Evolutionary conservation across 53 echinoderm and acorn worm genomes (phyloP), one percentile per base, ranked within the genome.

Genomic region (Zoroaster sp.): DNA sequence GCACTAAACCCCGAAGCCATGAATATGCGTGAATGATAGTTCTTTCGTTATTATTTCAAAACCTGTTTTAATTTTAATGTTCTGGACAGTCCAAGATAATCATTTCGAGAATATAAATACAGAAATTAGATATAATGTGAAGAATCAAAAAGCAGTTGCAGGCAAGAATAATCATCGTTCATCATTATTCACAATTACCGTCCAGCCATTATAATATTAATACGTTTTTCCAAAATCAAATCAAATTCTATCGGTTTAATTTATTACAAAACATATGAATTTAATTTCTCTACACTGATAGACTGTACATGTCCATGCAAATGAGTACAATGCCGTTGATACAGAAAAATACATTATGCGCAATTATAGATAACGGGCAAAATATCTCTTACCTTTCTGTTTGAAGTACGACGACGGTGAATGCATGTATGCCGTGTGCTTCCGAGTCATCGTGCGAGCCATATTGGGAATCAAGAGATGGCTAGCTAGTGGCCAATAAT

Each of bases 381-480:
- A 2, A 2, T 15, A 1, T 5, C 74, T 40, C 23, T 74, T 67
- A 82, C 82, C 68, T 82, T 82, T 82, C 68, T 82, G 82, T 67
- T 44, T 66, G 68, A 82, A 35, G 54, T 82, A 82, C 5, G 82
- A 82, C 39, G 82, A 82, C 2, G 82, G 82, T 11, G 82, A 82
- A 32, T 45, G 66, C 41, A 66, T 33, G 4, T 46, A 46, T 0
- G 45, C 40, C 30, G 82, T 67, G 42, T 82, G 82, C 30, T 82
- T 82, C 31, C 82, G 23, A 31, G 82, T 28, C 68, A 82, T 43
- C 0, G 82, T 40, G 36, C 82, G 82, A 44, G 68, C 59, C 82
- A 82, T 82, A 14, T 70, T 14, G 4, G 49, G 9, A 34, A 35
- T 12, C 35, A 66, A 0, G 35, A 69, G 33, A 69, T 69, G 35